Percentiles rank a stretch among this genome's conserved stretches.
phyloP scores from a whole-genome alignment of 35 echinoderm and acorn worm genomes.

The Apostichopus parvimensis region DNA sequence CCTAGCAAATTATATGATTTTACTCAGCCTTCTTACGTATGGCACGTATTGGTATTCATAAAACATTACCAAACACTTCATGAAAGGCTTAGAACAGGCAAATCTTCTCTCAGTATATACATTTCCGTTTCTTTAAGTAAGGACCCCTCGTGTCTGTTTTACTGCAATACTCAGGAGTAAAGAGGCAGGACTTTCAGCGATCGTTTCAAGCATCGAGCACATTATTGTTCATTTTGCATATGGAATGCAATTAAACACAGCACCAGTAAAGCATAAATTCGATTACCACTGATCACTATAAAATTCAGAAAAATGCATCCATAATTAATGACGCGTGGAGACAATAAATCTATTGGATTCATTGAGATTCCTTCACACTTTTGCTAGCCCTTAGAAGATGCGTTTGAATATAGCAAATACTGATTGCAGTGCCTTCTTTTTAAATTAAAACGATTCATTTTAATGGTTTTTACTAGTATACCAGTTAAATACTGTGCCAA shows the following conservation, averaged over 20 bases:
- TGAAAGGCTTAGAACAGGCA: too few relatives aligned
- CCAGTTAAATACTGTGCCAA: neutral
- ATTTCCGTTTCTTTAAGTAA: neutral
- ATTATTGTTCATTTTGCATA: constrained; percentile 24
- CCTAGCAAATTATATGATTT: too few relatives aligned
- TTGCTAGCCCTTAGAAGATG: neutral
- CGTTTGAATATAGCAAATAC: neutral
- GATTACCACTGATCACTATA: constrained; percentile 27
- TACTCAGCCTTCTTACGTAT: too few relatives aligned
- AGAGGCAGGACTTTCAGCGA: neutral
- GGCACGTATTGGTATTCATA: too few relatives aligned
- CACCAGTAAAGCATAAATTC: constrained; percentile 33
- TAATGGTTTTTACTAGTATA: neutral
- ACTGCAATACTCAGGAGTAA: neutral
- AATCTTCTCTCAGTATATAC: neutral
- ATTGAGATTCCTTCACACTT: constrained; percentile 6
- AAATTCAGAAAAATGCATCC: constrained; percentile 21
- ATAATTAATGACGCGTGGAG: constrained; percentile 45
- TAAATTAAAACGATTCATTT: constrained; percentile 7
- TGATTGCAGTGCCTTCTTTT: constrained; percentile 10
- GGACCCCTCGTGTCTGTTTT: neutral
- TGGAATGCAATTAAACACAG: constrained; percentile 45
- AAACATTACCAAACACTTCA: too few relatives aligned
- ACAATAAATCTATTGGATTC: neutral
- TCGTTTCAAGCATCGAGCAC: neutral